Evolutionary conservation across 2,888 invertebrate genomes (phyloP).

Genomic region (Trissolcus japonicus): DNA sequence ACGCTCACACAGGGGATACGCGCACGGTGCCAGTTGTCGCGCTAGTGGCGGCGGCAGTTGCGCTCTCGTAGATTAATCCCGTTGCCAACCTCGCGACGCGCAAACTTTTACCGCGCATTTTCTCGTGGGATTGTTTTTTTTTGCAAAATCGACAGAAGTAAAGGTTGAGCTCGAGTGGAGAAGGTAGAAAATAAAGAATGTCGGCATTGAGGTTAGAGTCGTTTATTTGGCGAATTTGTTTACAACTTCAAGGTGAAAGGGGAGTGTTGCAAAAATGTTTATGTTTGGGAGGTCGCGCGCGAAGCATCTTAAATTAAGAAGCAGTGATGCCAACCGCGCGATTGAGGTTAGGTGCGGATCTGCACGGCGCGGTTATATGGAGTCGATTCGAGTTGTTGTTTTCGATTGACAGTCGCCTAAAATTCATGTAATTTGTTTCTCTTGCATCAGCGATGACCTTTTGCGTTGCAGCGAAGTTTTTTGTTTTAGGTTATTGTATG

Average conservation of each 20-base stretch:
- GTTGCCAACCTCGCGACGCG: slow-evolving; percentile 15
- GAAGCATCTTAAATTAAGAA: not conserved
- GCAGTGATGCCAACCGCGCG: slow-evolving; percentile 13
- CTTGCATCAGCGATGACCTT: not conserved
- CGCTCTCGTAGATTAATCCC: slow-evolving; percentile 16
- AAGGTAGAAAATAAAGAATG: not conserved
- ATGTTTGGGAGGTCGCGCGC: too few relatives aligned
- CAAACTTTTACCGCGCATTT: slow-evolving; percentile 3
- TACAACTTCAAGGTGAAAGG: not conserved
- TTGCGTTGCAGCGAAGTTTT: not conserved
- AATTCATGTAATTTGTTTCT: not conserved
- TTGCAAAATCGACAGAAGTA: not conserved
- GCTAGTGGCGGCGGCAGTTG: slow-evolving; percentile 36
- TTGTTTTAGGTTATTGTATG: not conserved
- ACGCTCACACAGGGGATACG: slow-evolving; percentile 31
- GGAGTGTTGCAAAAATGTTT: slow-evolving; percentile 1
- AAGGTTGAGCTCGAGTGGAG: not conserved
- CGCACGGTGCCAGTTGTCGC: slow-evolving; percentile 43
- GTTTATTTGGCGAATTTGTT: not conserved
- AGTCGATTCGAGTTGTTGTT: not conserved
- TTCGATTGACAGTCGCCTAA: not conserved
- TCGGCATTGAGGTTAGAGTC: not conserved
- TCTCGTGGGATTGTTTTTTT: not conserved
- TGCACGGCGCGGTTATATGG: too few relatives aligned
- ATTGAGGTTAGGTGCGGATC: slow-evolving; percentile 16